phyloP scores from a whole-genome alignment of 2,113 vertebrate species.

The Gymnobelideus leadbeateri region DNA sequence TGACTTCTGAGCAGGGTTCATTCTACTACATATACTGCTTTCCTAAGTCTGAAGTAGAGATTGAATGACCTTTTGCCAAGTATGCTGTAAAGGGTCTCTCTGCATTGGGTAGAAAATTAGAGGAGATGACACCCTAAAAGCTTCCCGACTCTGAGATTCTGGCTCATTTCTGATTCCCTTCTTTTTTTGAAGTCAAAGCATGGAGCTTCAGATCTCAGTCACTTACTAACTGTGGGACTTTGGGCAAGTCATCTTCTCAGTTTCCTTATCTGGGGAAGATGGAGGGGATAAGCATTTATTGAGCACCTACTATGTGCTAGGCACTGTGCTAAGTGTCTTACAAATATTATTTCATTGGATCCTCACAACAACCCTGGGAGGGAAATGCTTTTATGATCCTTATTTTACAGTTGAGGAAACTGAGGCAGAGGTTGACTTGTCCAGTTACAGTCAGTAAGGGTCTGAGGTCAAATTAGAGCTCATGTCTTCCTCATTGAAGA shows the following conservation, averaged over 20 bases:
- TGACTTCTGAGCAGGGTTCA: not conserved
- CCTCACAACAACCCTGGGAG: not conserved
- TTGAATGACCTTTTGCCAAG: not conserved
- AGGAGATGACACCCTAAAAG: not conserved
- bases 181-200: not conserved
- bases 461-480: not conserved
- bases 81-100: not conserved
- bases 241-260: not conserved
- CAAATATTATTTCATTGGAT: not conserved
- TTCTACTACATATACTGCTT: not conserved
- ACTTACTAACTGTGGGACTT: not conserved
- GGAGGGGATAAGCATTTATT: not conserved
- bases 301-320: not conserved
- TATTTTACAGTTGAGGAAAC: not conserved
- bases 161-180: not conserved
- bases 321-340: not conserved
- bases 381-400: not conserved
- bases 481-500: not conserved
- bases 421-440: not conserved
- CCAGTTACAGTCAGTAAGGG: not conserved
- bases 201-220: not conserved
- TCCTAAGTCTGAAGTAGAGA: not conserved
- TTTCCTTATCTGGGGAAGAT: not conserved
- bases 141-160: not conserved
- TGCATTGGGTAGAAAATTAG: not conserved